A percentile compares a stretch with the other conserved stretches of the same genome.
phyloP scores from a whole-genome alignment of 2,113 vertebrate species.

The Scatophagus argus region DNA sequence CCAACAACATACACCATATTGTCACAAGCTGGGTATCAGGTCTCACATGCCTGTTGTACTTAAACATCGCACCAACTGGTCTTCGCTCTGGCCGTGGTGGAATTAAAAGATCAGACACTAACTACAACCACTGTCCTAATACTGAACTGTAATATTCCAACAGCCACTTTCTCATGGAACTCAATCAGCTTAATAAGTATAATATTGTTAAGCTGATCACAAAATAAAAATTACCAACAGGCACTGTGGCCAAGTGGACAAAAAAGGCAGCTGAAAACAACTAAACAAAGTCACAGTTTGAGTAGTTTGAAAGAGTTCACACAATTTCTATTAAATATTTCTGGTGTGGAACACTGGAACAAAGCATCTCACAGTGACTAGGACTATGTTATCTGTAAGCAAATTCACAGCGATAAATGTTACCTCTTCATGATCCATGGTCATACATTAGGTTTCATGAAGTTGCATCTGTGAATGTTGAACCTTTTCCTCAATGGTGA shows the following conservation, averaged over 20 bases:
- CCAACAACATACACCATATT: conserved; percentile 56
- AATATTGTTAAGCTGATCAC: neutral
- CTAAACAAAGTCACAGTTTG: neutral
- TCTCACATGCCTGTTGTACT: conserved; percentile 55
- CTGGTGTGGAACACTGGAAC: neutral
- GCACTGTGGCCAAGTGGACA: neutral
- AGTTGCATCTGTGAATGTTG: conserved; percentile 54
- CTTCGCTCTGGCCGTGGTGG: neutral
- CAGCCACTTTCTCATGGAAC: neutral
- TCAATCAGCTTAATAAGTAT: neutral
- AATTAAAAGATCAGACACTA: conserved; percentile 6
- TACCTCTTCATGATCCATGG: conserved; percentile 78
- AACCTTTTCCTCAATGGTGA: conserved; percentile 18
- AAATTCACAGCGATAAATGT: conserved; percentile 8
- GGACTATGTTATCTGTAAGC: neutral
- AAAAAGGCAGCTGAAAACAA: neutral
- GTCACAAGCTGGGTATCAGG: conserved; percentile 45
- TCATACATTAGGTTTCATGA: conserved; percentile 41
- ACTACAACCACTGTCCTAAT: neutral
- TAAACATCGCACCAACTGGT: conserved; percentile 47
- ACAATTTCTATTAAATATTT: neutral
- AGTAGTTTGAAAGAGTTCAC: neutral
- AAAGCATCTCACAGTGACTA: neutral
- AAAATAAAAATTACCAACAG: neutral
- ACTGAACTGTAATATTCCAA: fast-evolving